Base-by-base conservation (phyloP, 2,888 invertebrate genomes). In the Hydraecia micacea region DNA sequence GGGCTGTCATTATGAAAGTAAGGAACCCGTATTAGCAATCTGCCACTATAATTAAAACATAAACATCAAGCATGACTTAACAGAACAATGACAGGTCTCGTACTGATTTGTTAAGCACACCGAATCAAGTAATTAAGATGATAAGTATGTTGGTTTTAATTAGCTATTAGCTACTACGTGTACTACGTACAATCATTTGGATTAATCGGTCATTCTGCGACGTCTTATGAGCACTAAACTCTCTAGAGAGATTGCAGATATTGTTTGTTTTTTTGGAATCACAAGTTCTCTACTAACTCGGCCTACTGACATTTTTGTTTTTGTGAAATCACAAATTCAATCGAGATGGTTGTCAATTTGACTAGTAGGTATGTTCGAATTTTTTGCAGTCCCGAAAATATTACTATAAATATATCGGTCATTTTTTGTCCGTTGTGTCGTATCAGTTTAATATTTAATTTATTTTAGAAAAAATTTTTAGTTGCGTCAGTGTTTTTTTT, bases 111-210 rank as follows among this genome's bases (percentile, higher is more conserved):
- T 79, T 13, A 52, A 79, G 36, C 85, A 52, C 18, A 60, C n/a
- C 25, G 60, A 70, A 84, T 32, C 85, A 66, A 2, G 49, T 73
- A 83, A 86, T 82, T 72, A 71, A 15, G 67, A 65, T 62, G 63
- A 63, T 81, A 75, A 86, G 62, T 63, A 69, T n/a, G 68, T 55
- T 60, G 36, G 11, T 65, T 72, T 67, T 83, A 83, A 86, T 86
- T 72, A 83, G 21, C 46, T n/a, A n/a, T n/a, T n/a, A n/a, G n/a
- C n/a, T n/a, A n/a, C n/a, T 60, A 32, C 52, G 18, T 71, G n/a
- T n/a, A 52, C 13, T 60, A 46, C 46, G 13, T 13, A 46, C 70
- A 75, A 77, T 76, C 83, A 69, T 60, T 73, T 65, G 25, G 32
- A 72, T 68, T 72, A 69, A 73, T 83, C 65, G n/a, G 36, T 72